These are phyloP conservation scores for Ormyrus pomaceus DNA, from an alignment of 2,888 invertebrate genomes.

Conservation along the genomic window DNA sequence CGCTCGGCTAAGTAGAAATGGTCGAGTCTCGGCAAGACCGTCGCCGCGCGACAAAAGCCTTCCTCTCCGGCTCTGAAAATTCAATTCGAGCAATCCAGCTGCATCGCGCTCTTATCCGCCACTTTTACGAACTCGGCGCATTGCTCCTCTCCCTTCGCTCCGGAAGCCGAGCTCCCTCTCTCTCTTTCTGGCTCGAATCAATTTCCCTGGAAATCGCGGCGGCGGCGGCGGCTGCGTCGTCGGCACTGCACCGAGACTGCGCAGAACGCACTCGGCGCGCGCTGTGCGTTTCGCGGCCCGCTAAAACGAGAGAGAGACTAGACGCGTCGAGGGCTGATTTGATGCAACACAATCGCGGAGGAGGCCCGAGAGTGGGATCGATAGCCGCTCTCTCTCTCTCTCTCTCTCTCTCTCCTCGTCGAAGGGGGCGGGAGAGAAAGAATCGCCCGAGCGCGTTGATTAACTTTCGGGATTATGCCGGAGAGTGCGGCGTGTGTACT, in stretches of 20 bases:
- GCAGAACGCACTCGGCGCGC: conserved; percentile 18
- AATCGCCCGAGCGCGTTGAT: conserved; percentile 53
- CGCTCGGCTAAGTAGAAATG: not conserved
- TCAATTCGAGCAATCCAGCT: too few species aligned
- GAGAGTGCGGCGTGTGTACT: not conserved
- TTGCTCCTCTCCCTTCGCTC: not conserved
- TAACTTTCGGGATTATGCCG: conserved; percentile 52
- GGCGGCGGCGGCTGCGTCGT: not conserved
- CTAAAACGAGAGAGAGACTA: conserved; percentile 20
- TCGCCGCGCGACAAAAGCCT: not conserved
- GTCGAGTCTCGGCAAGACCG: not conserved
- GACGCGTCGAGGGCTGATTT: conserved; percentile 40
- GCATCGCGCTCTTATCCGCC: not conserved
- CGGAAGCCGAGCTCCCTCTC: too few species aligned
- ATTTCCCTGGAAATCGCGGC: conserved; percentile 55
- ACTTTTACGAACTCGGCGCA: not conserved
- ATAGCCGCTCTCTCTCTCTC: conserved; percentile 27
- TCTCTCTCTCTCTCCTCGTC: not conserved
- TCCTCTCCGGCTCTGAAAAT: too few species aligned
- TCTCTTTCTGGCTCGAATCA: conserved; percentile 30
- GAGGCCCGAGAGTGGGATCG: conserved; percentile 42
- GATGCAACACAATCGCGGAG: conserved; percentile 36
- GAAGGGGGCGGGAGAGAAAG: conserved; percentile 39
- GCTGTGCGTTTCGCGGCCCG: not conserved
- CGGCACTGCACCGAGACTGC: conserved; percentile 27